Percentiles rank a stretch among this genome's conserved stretches.
phyloP scores from a whole-genome alignment of 2,113 vertebrate genomes.

The Rynchops niger region DNA sequence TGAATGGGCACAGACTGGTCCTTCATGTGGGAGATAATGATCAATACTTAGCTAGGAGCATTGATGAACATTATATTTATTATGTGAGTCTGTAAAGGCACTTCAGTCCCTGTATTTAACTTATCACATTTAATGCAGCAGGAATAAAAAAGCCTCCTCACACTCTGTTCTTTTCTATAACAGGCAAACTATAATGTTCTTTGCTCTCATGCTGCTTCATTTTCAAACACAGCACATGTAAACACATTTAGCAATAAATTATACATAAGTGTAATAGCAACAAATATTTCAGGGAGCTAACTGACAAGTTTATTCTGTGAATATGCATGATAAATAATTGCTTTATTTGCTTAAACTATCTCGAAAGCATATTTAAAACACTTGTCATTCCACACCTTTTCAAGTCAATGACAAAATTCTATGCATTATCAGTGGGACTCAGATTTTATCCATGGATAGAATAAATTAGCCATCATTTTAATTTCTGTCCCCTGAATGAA shows the following conservation, averaged over 20 bases:
- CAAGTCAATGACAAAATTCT: conserved; percentile 2
- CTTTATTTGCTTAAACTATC: conserved; percentile 21
- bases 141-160: neutral
- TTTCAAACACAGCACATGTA: conserved; percentile 47
- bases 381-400: neutral
- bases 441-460: neutral
- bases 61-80: neutral
- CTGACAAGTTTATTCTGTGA: conserved; percentile 44
- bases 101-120: conserved; percentile 7
- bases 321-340: conserved; percentile 49
- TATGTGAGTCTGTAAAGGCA: neutral
- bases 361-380: neutral
- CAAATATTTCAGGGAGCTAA: conserved; percentile 58
- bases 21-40: conserved; percentile 22
- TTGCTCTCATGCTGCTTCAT: conserved; percentile 46
- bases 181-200: conserved; percentile 30
- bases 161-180: conserved; percentile 30
- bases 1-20: neutral
- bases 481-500: neutral
- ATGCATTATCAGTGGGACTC: neutral
- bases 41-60: conserved; percentile 6
- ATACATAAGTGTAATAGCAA: conserved; percentile 40
- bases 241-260: conserved; percentile 65
- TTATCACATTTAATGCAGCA: conserved; percentile 2
- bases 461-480: neutral